Evolutionary conservation across 2,888 invertebrate species (phyloP), one percentile per base, ranked within the genome.

Genomic region (Microplitis manilae): DNA sequence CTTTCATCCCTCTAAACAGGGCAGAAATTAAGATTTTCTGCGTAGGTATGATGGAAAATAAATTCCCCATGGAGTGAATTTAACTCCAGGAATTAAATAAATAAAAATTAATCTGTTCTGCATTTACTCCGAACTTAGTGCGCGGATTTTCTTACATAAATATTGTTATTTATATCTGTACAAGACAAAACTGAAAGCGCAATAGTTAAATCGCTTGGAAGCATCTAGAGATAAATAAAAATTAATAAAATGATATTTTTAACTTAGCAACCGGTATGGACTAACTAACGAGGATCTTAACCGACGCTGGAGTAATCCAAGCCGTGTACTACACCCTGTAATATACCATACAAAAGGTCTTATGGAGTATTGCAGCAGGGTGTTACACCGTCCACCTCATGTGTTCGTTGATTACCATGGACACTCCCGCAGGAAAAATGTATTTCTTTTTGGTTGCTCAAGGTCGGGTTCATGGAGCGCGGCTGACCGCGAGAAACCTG

Each of bases 221-320:
- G 20, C 62, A 62, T 13, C 20, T 15, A 62, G 17, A 62, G 20
- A 62, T 59, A 70, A 70, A 70, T 59, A 30, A 6, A 70, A 59
- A 60, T 30, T n/a, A 2, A 30, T 20, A 41, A 60, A 30, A 70
- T 70, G 60, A 60, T 6, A 59, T 71, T 8, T 71, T 59, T 30
- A 30, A 30, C 9, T 5, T 38, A 96, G 95, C 90, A 94, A 95
- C 90, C 93, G 96, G 83, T 96, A 95, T 91, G 96, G 96, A 72
- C 90, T 96, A 88, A 95, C 95, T 86, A 95, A 95, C 88, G 94
- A 95, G 91, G 96, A 97, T 91, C 91, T 97, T 89, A 97, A 97
- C 91, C 93, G 96, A 83, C 93, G 95, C 77, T 97, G 96, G 96
- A 93, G 93, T 87, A 93, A 93, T 86, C 96, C 96, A 62, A 94